phyloP scores from a whole-genome alignment of 2,797 vertebrate species.

The Channa striata region DNA sequence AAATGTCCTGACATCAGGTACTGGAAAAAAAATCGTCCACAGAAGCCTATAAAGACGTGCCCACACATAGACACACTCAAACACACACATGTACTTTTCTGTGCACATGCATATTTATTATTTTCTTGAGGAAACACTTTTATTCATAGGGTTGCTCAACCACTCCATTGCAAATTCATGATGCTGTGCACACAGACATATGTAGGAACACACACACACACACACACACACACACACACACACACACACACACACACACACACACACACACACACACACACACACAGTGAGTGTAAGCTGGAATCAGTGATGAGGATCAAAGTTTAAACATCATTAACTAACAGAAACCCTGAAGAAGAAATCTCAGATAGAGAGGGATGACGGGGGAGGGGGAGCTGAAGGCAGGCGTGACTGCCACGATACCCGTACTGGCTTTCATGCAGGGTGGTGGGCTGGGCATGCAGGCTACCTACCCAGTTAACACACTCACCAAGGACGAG shows the following conservation, averaged over 20 bases:
- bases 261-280: background rate
- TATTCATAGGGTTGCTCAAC: constrained; percentile 24
- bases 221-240: background rate
- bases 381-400: background rate
- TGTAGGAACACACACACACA: background rate
- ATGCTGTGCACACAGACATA: constrained; percentile 2
- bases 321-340: constrained; percentile 70
- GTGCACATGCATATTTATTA: constrained; percentile 55
- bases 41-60: no score
- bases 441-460: no score
- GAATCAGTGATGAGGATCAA: constrained; percentile 61
- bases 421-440: no score
- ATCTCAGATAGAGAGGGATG: background rate
- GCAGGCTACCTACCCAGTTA: no score
- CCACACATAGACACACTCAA: constrained; percentile 13
- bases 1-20: no score
- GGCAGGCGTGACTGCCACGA: background rate
- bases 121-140: constrained; percentile 25
- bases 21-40: no score
- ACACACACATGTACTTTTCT: background rate
- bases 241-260: background rate
- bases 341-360: constrained; percentile 46
- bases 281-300: constrained; percentile 54
- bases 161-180: constrained; percentile 21
- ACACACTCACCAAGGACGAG: no score